Base-by-base conservation (phyloP, 2,797 vertebrate genomes). In the Phrynocephalus guinanensis region DNA sequence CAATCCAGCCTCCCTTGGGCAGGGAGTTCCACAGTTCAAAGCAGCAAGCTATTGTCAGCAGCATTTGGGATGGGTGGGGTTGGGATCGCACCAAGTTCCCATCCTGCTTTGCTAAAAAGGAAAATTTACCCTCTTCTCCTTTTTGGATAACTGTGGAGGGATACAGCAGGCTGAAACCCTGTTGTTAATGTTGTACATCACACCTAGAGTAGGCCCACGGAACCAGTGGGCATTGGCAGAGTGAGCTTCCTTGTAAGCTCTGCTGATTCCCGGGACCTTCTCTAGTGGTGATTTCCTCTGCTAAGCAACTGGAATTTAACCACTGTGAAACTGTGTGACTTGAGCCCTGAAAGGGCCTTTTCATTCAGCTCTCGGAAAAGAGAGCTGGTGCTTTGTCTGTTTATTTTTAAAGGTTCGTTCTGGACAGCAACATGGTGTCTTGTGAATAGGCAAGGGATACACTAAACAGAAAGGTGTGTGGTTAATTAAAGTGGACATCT, bases 381-480 rank as follows among this genome's bases (percentile, higher is more conserved):
- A 73, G 26, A 71, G 89, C 82, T 89, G 89, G 20, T 82, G 91
- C 88, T 85, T 5, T 67, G 85, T 81, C 75, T 81, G 38, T 52
- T 18, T 86, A 50, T 86, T 90, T 71, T 89, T 86, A 16, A 91
- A 85, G n/a, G 38, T 44, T 63, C 28, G 79, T 72, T 48, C 30
- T 63, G 67, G 86, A 83, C 33, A 44, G 67, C 63, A 72, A 30
- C 75, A 72, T 30, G 71, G 52, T 79, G 52, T 6, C 13, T 33
- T 78, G n/a, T 79, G 82, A 68, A 66, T 50, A 73, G 68, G 56
- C 20, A 88, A 38, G 38, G 22, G 28, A 6, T 38, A 20, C 44
- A 76, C 13, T 77, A 30, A 9, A 28, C 24, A 24, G 44, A 63
- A n/a, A 56, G n/a, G 16, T 16, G n/a, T 80, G 56, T 22, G 18